A percentile compares a stretch with the other conserved stretches of the same genome.
These are phyloP conservation scores for Hyphantria cunea DNA, from an alignment of 1,140 invertebrate genomes.

Conservation along the genomic window DNA sequence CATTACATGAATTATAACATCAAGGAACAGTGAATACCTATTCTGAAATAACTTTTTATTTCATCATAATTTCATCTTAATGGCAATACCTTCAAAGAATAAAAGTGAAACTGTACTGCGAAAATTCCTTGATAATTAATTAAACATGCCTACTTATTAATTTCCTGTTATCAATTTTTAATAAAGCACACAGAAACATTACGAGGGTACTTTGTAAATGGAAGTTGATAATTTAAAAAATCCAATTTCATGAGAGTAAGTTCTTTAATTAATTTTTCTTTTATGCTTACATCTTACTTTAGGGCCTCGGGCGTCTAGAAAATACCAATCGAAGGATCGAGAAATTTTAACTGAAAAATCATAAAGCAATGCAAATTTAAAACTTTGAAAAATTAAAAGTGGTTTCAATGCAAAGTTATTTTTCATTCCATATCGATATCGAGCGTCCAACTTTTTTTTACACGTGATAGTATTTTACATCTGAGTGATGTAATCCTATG, in stretches of 20 bases:
- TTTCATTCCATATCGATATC: too few relatives aligned
- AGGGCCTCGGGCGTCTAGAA: constrained; percentile 47
- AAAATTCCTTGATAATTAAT: constrained; percentile 26
- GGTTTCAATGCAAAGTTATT: too few relatives aligned
- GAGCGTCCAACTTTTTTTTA: too few relatives aligned
- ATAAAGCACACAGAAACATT: constrained; percentile 26
- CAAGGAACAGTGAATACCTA: background rate
- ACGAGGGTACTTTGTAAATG: constrained; percentile 12
- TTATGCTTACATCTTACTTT: constrained; percentile 60
- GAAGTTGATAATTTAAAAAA: constrained; percentile 52
- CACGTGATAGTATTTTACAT: too few relatives aligned
- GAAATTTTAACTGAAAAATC: background rate
- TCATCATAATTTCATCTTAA: background rate
- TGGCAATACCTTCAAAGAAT: background rate
- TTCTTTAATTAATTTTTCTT: constrained; percentile 76
- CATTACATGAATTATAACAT: too few relatives aligned
- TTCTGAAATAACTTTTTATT: constrained; percentile 1
- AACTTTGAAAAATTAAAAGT: too few relatives aligned
- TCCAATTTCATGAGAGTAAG: constrained; percentile 66
- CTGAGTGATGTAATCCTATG: too few relatives aligned
- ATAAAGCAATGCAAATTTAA: too few relatives aligned
- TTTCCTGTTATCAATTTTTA: constrained; percentile 30
- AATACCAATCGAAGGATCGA: constrained; percentile 53
- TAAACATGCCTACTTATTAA: constrained; percentile 31
- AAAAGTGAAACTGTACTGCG: constrained; percentile 2